phyloP scores from a whole-genome alignment of 2,113 vertebrate genomes.

The Charina bottae region DNA sequence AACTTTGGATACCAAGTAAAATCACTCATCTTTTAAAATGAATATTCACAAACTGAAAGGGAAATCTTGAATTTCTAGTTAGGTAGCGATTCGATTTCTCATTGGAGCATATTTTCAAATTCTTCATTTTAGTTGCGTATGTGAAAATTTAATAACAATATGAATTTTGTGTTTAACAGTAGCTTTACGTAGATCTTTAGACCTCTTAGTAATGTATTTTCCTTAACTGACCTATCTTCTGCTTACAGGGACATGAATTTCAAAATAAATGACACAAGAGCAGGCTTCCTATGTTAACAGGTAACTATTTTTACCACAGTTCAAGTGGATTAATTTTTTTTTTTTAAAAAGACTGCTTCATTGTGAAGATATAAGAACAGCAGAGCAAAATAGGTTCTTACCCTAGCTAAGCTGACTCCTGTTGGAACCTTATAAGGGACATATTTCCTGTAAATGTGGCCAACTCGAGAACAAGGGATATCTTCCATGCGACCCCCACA shows the following conservation, averaged over 20 bases:
- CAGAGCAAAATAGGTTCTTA: slow-evolving; percentile 67
- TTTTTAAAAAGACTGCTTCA: background rate
- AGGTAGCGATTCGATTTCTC: slow-evolving; percentile 47
- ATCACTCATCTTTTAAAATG: slow-evolving; percentile 24
- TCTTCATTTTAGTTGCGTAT: background rate
- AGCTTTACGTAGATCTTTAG: background rate
- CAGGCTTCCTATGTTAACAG: background rate
- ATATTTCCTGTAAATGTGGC: slow-evolving; percentile 98
- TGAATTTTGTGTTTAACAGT: background rate
- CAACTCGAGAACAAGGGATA: slow-evolving; percentile 92
- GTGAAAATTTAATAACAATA: background rate
- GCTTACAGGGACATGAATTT: background rate
- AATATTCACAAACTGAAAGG: slow-evolving; percentile 28
- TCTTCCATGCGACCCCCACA: slow-evolving; percentile 85
- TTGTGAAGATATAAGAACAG: background rate
- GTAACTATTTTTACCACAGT: background rate
- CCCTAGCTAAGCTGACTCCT: slow-evolving; percentile 91
- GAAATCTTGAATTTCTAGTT: slow-evolving; percentile 34
- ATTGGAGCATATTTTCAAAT: background rate
- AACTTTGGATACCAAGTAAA: slow-evolving; percentile 35
- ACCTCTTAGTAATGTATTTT: accelerated
- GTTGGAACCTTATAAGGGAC: slow-evolving; percentile 97
- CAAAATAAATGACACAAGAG: background rate
- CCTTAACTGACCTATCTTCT: background rate
- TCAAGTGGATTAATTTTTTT: background rate